Base-by-base conservation (phyloP, 2,113 vertebrate genomes). In the Peromyscus polionotus region DNA sequence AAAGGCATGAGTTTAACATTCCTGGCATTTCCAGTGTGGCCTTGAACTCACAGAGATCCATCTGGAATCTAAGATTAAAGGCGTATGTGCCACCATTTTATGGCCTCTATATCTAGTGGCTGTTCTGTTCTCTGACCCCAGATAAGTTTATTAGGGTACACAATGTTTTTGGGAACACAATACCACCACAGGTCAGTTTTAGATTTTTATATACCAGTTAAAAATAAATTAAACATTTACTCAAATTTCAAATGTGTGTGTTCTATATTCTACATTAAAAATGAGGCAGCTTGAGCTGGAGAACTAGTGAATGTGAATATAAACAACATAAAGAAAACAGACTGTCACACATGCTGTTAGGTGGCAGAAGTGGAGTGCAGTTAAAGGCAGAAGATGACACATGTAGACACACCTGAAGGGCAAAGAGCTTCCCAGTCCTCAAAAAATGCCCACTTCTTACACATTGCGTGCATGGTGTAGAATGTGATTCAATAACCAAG, bases 341-440 rank as follows among this genome's bases (percentile, higher is more conserved):
- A 39, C 48, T 73, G 5, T 33, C 68, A 81, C 36, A 72, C 45
- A 39, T 54, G 14, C 45, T 51, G 51, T 59, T 42, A 31, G 39
- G 14, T 36, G 1, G 51, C 57, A 28, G 81, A 26, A 22, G 2
- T 57, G 2, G 61, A 89, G 57, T 33, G 14, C 12, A 22, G 54
- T 89, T 91, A 83, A 94, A 81, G 61, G n/a, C 7, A 67, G 33
- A 96, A 67, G 95, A 81, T 39, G 19, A 39, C 36, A 26, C 33
- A 26, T 4, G 22, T 28, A 95, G 31, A 70, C 57, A 70, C 57
- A 7, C 8, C 19, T 93, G 79, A 73, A 72, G 42, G 54, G 26
- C 7, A 87, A 88, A 81, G 54, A 73, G 19, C 20, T 84, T 20
- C 68, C 39, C 0, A 11, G 6, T 28, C 1, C 10, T 85, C 2